Base-by-base conservation (phyloP, 1,140 invertebrate species). In the Ips nitidus region DNA sequence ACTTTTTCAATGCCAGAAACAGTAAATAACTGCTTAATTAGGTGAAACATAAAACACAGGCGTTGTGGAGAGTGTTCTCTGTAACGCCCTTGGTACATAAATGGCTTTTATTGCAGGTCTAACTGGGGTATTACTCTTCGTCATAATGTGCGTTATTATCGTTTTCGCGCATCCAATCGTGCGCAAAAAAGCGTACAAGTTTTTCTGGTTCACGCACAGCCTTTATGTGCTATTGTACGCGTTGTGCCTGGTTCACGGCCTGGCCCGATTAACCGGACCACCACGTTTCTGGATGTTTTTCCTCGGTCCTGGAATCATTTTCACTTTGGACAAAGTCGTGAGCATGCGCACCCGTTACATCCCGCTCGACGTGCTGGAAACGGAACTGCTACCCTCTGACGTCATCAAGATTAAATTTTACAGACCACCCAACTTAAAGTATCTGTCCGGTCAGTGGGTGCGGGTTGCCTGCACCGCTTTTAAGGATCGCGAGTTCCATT, bases 201-300 rank as follows among this genome's bases (percentile, higher is more conserved):
- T 94, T 81, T 99, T 99, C 82, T 98, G 97, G 94, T 88, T 91
- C 8, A 94, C 97, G n/a, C 98, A 99, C 80, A 92, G 94, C 37
- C 86, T 99, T 0, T 97, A 98, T 76, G 88, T 98, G 41, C 79
- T 93, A 0, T 83, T 99, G 1, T 99, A 99, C 77, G 88, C 93
- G 0, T 81, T 99, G 4, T 93, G 90, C 72, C 83, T 99, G 41
- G 87, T 99, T 47, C 98, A 99, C 75, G 98, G 98, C 1, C 82
- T 98, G n/a, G 95, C 95, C 0, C 86, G 95, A 62, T 83, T 99
- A 42, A 98, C 97, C 0, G 96, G 95, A 1, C 90, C 94, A 4
- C 94, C 93, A 0, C 82, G 92, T 70, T 99, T 99, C 82, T 98
- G 94, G 92, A 89, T 97, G 73, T 99, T 98, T 81, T 98, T 99